Evolutionary conservation across 92 coral and sea anemone genomes (phyloP).

Genomic region (Siderastrea radians): DNA sequence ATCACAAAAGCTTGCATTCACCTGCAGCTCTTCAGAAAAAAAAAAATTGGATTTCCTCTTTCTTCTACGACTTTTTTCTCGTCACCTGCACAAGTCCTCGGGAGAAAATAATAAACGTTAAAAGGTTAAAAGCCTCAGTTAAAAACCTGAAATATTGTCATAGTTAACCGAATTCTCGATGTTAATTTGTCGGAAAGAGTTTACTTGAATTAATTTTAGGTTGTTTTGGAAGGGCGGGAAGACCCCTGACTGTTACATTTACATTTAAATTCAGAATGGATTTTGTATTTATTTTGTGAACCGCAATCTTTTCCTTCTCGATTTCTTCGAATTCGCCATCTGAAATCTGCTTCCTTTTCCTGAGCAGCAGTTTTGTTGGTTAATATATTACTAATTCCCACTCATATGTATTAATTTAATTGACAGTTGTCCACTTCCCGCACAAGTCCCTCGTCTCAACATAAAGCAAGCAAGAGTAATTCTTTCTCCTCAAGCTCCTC

Average conservation of each 20-base stretch:
- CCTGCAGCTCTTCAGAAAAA: conserved; percentile 1
- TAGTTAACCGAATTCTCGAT: too few species aligned
- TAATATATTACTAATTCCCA: background rate
- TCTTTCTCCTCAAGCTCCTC: background rate
- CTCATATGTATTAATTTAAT: background rate
- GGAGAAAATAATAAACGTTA: too few species aligned
- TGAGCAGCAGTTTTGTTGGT: too few species aligned
- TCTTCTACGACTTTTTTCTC: background rate
- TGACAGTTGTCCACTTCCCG: conserved; percentile 12
- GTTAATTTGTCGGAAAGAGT: background rate
- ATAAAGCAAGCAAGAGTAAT: background rate
- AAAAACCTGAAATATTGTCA: background rate
- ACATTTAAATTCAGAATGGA: conserved; percentile 7
- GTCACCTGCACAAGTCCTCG: background rate
- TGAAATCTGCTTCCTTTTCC: background rate
- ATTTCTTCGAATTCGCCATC: too few species aligned
- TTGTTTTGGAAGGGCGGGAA: background rate
- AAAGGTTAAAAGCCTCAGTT: too few species aligned
- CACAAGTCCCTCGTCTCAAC: background rate
- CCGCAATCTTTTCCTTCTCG: background rate
- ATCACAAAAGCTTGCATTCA: background rate
- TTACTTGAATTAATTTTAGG: background rate
- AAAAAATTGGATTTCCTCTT: background rate
- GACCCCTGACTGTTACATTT: conserved; percentile 1
- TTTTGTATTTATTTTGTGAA: background rate